These are phyloP conservation scores for Lasioglossum malachurum DNA, from an alignment of 2,888 invertebrate genomes.

Conservation along the genomic window DNA sequence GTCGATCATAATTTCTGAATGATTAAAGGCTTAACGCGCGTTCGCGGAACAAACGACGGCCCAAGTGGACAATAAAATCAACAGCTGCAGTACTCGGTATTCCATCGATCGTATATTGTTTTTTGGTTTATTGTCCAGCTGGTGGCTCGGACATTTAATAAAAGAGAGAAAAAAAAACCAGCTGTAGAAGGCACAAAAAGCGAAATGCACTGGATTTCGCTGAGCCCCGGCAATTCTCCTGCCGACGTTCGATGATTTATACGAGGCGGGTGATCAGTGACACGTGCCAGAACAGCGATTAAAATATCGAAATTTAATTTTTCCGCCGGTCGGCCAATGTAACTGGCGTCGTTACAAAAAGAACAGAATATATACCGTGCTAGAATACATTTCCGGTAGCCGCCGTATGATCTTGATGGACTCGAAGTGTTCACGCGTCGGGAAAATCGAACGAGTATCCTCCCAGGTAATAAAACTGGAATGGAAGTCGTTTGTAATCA, in stretches of 20 bases:
- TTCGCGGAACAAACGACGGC: background rate
- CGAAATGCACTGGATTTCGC: slow-evolving; percentile 34
- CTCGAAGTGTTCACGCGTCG: background rate
- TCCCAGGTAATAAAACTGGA: background rate
- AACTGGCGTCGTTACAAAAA: background rate
- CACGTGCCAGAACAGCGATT: slow-evolving; percentile 45
- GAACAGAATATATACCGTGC: too few relatives aligned
- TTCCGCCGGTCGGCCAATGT: background rate
- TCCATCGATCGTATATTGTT: slow-evolving; percentile 26
- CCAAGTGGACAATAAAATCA: slow-evolving; percentile 15
- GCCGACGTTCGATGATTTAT: slow-evolving; percentile 61
- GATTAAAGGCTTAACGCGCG: slow-evolving; percentile 8
- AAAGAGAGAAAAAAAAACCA: slow-evolving; percentile 22
- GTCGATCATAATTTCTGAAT: background rate
- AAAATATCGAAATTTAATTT: slow-evolving; percentile 61
- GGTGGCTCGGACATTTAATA: slow-evolving; percentile 11
- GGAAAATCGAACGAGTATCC: background rate
- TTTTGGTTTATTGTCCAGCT: slow-evolving; percentile 33
- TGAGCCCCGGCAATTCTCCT: slow-evolving; percentile 14
- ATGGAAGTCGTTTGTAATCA: background rate
- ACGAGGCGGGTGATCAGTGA: slow-evolving; percentile 47
- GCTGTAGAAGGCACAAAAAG: background rate
- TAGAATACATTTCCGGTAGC: background rate
- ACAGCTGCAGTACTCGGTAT: background rate
- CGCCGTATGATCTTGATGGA: background rate